Evolutionary conservation across 2,888 invertebrate genomes (phyloP), one percentile per base, ranked within the genome.

Genomic region (Cantharis rufa): DNA sequence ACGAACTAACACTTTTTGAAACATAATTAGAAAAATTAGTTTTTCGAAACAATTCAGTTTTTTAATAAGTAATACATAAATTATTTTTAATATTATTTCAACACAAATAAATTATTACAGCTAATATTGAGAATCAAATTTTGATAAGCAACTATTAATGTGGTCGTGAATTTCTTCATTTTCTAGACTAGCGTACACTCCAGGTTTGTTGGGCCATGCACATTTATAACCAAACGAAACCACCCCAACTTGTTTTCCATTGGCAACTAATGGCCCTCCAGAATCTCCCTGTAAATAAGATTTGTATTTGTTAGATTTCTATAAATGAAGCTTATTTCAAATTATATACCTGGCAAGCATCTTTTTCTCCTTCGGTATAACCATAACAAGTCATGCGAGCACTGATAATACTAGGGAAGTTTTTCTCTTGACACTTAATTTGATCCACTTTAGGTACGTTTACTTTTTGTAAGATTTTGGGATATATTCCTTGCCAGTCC

Each of bases 321-420:
- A n/a, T 21, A 66, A n/a, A 66, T 24, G 2, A n/a, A 7, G 18
- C 21, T 10, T 3, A 10, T 16, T 10, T 2, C 5, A 48, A 48
- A 7, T n/a, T 48, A 0, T 74, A 9, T 24, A 75, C 71, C 32
- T 75, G 75, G 16, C 75, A 75, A 62, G 75, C 5, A 32, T 75
- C 75, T 21, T 75, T 75, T 9, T 61, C 69, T 2, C 62, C 70
- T 63, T 63, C 48, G 0, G 18, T 18, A 21, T 28, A 28, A 11
- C 73, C 73, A 18, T 48, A 73, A 16, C 74, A 74, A 15, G n/a
- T 69, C 74, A 74, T 74, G 0, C 70, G 69, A 10, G 16, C 15
- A 15, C 11, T 64, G 11, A 70, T 3, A 4, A 1, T 10, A 7
- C 10, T 18, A 2, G 5, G 13, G 15, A 1, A 0, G n/a, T 74